A percentile compares a stretch with the other conserved stretches of the same genome.
Conservation (phyloP, 1,140 invertebrate species). For the Geopemphigus sp. region DNA sequence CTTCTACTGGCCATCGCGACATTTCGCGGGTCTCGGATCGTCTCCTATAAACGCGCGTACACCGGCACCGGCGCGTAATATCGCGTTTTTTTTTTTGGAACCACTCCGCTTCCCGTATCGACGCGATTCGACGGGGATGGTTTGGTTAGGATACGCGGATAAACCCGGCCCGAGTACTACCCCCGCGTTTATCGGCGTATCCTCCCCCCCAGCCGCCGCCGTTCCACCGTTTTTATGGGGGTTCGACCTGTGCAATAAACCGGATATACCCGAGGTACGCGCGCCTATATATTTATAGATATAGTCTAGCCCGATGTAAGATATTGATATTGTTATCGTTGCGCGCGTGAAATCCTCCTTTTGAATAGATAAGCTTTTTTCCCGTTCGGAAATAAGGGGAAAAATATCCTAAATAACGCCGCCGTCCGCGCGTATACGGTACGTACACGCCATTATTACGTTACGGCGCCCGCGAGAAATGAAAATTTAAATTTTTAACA, state of each 20-base stretch:
- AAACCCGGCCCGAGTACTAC: too few species aligned
- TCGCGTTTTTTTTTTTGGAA: too few species aligned
- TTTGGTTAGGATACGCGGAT: too few species aligned
- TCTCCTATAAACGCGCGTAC: too few species aligned
- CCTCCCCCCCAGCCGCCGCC: neutral
- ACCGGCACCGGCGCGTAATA: too few species aligned
- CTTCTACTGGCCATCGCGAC: too few species aligned
- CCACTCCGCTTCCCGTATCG: too few species aligned
- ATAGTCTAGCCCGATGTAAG: slow-evolving; percentile 1
- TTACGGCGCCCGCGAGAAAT: slow-evolving; percentile 19
- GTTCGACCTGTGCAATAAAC: slow-evolving; percentile 40
- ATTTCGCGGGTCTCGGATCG: too few species aligned
- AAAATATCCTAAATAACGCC: slow-evolving; percentile 6
- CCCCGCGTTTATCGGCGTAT: slow-evolving; percentile 42
- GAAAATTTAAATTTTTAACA: slow-evolving; percentile 35
- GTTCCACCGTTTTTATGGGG: neutral
- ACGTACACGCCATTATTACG: neutral
- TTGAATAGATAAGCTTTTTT: slow-evolving; percentile 31
- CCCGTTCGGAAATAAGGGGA: neutral
- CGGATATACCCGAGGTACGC: slow-evolving; percentile 9
- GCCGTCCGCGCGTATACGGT: too few species aligned
- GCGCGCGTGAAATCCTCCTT: slow-evolving; percentile 20
- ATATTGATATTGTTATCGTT: slow-evolving; percentile 44
- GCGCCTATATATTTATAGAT: neutral
- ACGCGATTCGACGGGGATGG: too few species aligned